Evolutionary conservation across 2,888 invertebrate species (phyloP).

Genomic region (Tanytarsus gracilentus): DNA sequence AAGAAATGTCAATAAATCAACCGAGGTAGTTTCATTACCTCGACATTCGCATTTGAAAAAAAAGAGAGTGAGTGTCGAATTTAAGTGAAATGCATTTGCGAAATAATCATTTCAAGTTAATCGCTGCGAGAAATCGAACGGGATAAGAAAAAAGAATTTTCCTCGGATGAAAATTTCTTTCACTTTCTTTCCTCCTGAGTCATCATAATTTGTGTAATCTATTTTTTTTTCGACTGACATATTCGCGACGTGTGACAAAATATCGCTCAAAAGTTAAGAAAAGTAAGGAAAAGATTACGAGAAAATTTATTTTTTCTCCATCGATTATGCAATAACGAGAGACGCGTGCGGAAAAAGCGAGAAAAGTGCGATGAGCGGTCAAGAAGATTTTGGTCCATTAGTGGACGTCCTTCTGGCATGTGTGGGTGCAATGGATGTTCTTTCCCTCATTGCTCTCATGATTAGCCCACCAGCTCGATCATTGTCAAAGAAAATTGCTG

Average conservation of each 20-base stretch:
- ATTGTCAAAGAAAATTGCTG: too few relatives aligned
- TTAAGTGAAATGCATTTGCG: not conserved
- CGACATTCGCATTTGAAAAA: conserved; percentile 3
- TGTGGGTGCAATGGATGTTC: conserved; percentile 19
- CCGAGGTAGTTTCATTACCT: conserved; percentile 2
- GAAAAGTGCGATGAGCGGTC: conserved; percentile 1
- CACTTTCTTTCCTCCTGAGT: not conserved
- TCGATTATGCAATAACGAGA: conserved; percentile 24
- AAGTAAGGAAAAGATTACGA: not conserved
- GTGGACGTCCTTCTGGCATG: conserved; percentile 20
- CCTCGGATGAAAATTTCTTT: not conserved
- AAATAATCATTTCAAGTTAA: conserved; percentile 1
- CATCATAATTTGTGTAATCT: too few relatives aligned
- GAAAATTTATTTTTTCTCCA: not conserved
- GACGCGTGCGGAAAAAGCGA: not conserved
- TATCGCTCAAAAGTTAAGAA: not conserved
- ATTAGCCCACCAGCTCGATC: not conserved
- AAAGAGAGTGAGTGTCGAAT: not conserved
- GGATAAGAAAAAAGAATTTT: too few relatives aligned
- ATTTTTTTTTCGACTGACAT: too few relatives aligned
- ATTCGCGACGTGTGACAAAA: too few relatives aligned
- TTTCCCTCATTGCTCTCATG: conserved; percentile 5
- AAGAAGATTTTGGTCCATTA: conserved; percentile 22
- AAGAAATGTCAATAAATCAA: not conserved
- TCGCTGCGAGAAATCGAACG: conserved; percentile 1